Evolutionary conservation across 2,888 invertebrate genomes (phyloP), one percentile per base, ranked within the genome.

Genomic region (Drosophila lutescens): DNA sequence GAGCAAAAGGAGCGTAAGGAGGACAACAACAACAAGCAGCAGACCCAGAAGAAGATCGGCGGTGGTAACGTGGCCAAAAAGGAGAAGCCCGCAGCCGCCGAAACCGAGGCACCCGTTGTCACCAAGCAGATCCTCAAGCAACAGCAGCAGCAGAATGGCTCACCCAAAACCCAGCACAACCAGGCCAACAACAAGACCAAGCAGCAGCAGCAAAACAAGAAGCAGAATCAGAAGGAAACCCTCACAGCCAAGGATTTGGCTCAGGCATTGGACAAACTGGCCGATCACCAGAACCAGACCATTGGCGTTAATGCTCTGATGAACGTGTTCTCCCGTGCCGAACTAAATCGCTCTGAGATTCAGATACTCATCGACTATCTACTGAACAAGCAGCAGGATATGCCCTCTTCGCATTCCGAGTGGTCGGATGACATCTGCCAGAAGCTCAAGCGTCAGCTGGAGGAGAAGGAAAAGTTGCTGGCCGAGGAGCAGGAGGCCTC

Each of bases 351-450:
- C 81, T 95, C 94, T 65, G 98, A 98, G 93, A 96, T 97, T 79
- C 98, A 98, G 93, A 95, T 96, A 79, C 94, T 98, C 62, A 97
- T 98, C 80, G 97, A 98, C 92, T 95, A 96, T 78, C 93, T 98
- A 83, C 94, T 98, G 80, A 97, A 97, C 93, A 97, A 97, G 91
- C 97, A 97, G 91, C 95, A 96, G 91, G 95, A 95, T 91, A 95
- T 95, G 73, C 93, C 95, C 78, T 95, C 95, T 0, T 94, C 95
- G 77, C 95, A 96, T 89, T 95, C 96, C 3, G 97, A 97, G 89
- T 97, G 97, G 97, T 95, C 95, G 56, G 97, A 97, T 94, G 98
- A 98, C 91, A 96, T 97, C 1, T 94, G 97, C 74, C 96, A 96
- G 79, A 96, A 96, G 88, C 91, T 98, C 80, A 97, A 96, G 91